phyloP scores from a whole-genome alignment of 2,888 invertebrate genomes.

The Crossocerus cetratus region DNA sequence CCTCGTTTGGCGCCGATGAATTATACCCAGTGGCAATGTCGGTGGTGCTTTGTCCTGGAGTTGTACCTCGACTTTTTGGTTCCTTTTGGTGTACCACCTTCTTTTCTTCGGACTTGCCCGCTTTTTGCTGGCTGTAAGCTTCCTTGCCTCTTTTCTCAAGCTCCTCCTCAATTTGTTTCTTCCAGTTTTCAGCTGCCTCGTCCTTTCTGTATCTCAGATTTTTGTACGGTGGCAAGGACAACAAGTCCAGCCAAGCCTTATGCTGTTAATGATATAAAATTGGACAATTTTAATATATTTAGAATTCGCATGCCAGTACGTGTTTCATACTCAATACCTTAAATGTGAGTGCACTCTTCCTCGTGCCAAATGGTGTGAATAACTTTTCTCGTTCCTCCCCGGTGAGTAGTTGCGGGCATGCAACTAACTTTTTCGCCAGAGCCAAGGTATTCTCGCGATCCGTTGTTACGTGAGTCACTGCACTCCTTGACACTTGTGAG shows the following conservation, averaged over 20 bases:
- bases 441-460: constrained; percentile 21
- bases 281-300: too few relatives aligned
- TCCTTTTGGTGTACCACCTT: background rate
- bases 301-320: too few relatives aligned
- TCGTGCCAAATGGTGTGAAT: constrained; percentile 55
- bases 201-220: constrained; percentile 54
- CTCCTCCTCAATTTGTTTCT: constrained; percentile 49
- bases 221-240: constrained; percentile 61
- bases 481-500: constrained; percentile 6
- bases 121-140: constrained; percentile 43
- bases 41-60: background rate
- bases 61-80: background rate
- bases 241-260: constrained; percentile 58
- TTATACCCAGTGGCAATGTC: constrained; percentile 41
- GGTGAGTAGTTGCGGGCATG: constrained; percentile 51
- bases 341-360: constrained; percentile 54
- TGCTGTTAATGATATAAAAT: constrained; percentile 40
- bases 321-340: constrained; percentile 35
- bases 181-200: constrained; percentile 51
- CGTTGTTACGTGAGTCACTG: constrained; percentile 16
- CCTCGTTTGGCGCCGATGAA: background rate
- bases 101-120: background rate
- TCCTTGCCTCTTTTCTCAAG: constrained; percentile 46
- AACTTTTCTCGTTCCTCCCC: constrained; percentile 52
- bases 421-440: constrained; percentile 39